Percentiles rank a stretch among this genome's conserved stretches.
phyloP scores from a whole-genome alignment of 1,140 invertebrate genomes.

The Microplitis demolitor region DNA sequence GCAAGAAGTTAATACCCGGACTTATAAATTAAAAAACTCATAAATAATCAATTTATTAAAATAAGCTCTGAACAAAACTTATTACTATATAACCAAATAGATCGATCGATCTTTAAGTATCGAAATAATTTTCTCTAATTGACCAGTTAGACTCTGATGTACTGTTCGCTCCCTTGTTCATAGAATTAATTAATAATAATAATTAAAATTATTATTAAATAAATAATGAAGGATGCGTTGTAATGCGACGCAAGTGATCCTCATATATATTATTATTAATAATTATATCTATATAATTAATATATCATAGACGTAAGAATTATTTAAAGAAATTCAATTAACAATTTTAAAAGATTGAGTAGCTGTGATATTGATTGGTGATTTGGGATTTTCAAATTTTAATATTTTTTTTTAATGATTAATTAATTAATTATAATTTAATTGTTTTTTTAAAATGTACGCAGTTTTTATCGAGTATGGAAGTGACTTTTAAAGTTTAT shows the following conservation, averaged over 20 bases:
- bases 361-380: slow-evolving; percentile 58
- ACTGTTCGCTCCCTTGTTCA: not conserved
- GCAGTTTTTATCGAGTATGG: too few species aligned
- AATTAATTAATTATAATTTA: not conserved
- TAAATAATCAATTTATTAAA: too few species aligned
- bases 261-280: not conserved
- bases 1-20: slow-evolving; percentile 43
- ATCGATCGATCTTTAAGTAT: too few species aligned
- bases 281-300: not conserved
- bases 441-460: not conserved
- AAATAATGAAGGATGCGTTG: slow-evolving; percentile 31
- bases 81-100: too few species aligned
- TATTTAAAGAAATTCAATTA: slow-evolving; percentile 35
- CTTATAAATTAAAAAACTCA: too few species aligned
- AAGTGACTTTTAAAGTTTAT: too few species aligned
- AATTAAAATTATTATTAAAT: not conserved
- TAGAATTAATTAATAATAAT: not conserved
- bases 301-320: slow-evolving; percentile 26
- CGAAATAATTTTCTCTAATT: too few species aligned
- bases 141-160: slow-evolving; percentile 35
- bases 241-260: too few species aligned
- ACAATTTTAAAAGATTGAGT: slow-evolving; percentile 33
- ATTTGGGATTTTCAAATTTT: slow-evolving; percentile 41
- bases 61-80: too few species aligned
- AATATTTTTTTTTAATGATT: slow-evolving; percentile 2